A percentile compares a stretch with the other conserved stretches of the same genome.
Conservation (phyloP, 2,888 invertebrate species). For the Lepidonotus clava region DNA sequence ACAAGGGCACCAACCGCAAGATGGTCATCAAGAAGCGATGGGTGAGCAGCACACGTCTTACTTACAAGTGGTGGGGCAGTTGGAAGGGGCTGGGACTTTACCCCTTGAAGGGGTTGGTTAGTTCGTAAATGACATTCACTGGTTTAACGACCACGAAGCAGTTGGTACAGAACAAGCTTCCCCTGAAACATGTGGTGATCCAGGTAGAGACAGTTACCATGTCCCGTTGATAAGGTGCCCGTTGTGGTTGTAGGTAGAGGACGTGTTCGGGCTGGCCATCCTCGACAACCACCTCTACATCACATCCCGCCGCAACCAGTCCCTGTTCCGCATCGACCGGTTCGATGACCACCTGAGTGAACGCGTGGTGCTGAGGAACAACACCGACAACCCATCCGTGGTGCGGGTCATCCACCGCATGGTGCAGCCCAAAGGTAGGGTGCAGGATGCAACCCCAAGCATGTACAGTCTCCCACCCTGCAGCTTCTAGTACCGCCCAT, state of each 20-base stretch:
- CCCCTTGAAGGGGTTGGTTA: not conserved
- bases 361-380: not conserved
- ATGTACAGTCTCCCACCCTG: too few relatives aligned
- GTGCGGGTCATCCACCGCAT: slow-evolving; percentile 30
- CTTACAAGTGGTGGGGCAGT: not conserved
- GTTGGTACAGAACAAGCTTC: too few relatives aligned
- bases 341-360: not conserved
- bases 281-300: slow-evolving; percentile 89
- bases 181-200: too few relatives aligned
- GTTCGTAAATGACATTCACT: too few relatives aligned
- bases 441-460: too few relatives aligned
- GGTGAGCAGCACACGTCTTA: slow-evolving; percentile 24
- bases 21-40: slow-evolving; percentile 51
- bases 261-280: slow-evolving; percentile 86
- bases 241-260: slow-evolving; percentile 83
- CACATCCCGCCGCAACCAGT: slow-evolving; percentile 86
- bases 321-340: slow-evolving; percentile 79
- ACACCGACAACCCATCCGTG: not conserved
- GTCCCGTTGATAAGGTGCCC: not conserved
- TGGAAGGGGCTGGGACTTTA: not conserved
- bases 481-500: too few relatives aligned
- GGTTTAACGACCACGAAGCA: too few relatives aligned
- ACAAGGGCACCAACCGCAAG: slow-evolving; percentile 82
- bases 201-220: too few relatives aligned
- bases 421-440: slow-evolving; percentile 47